These are phyloP conservation scores for Strix uralensis DNA, from an alignment of 2,113 vertebrate species.

Conservation along the genomic window DNA sequence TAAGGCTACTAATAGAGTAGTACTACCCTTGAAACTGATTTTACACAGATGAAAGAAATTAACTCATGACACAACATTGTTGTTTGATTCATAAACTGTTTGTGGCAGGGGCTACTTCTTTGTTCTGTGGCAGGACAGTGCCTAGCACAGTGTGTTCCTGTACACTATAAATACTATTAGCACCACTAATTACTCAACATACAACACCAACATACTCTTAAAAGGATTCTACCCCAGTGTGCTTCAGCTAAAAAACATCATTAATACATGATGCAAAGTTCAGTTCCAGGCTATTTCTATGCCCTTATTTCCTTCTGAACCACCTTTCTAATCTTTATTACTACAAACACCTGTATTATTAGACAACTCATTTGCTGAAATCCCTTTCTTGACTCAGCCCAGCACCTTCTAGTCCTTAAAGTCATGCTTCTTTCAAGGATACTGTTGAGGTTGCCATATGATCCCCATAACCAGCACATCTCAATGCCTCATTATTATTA, in stretches of 20 bases:
- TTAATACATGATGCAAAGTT: neutral
- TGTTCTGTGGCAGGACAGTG: neutral
- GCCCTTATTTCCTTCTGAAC: neutral
- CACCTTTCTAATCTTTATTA: neutral
- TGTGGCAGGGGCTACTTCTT: neutral
- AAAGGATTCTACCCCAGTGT: neutral
- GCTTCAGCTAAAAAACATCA: neutral
- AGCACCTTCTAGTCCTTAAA: neutral
- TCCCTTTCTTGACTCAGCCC: neutral
- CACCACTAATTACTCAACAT: neutral
- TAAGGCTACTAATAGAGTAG: neutral
- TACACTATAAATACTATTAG: neutral
- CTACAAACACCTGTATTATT: neutral
- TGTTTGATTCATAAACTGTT: neutral
- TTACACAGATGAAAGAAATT: neutral
- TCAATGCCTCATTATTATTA: neutral
- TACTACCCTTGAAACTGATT: neutral
- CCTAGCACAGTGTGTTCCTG: neutral
- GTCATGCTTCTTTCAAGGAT: neutral
- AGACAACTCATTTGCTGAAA: neutral
- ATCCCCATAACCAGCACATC: neutral
- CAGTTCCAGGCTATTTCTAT: neutral
- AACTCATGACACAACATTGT: neutral
- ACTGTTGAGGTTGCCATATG: neutral
- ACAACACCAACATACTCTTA: neutral